Evolutionary conservation across 2,888 invertebrate genomes (phyloP), one percentile per base, ranked within the genome.

Genomic region (Limnephilus auricula): DNA sequence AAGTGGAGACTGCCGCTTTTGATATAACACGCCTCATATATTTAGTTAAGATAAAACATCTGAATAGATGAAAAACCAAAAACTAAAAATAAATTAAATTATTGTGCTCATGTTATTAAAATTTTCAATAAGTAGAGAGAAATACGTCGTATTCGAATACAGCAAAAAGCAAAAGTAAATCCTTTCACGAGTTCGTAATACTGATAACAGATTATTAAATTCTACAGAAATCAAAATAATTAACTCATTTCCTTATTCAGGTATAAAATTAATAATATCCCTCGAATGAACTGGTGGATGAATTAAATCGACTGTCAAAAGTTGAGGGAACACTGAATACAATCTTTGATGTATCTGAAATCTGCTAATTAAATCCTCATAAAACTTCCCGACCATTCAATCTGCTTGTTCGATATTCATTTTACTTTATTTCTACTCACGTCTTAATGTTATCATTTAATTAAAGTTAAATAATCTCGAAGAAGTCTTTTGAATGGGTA

Each of bases 221-320:
- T 32, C 32, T 32, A 18, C 13, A 80, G 6, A 30, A 13, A 80
- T 32, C 13, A 80, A 80, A 31, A 32, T 32, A 30, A 5, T 32
- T 1, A 32, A 1, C 31, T 31, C 18, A 12, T 31, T 80, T 30
- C 31, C 13, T 31, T 18, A 80, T 80, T 80, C 32, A 32, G 80
- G 80, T 31, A 80, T 32, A 15, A 80, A 80, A 80, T 50, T 80
- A 80, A 80, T 80, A 80, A 80, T 80, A 13, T 18, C 31, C 80
- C 80, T 0, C 30, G 31, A 31, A 80, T 80, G 65, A 65, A 65
- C n/a, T 65, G 65, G 65, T 65, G 25, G n/a, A 65, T 65, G 65
- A 25, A 65, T 65, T 65, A 25, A 65, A 65, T 65, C 6, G 65
- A 65, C 25, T 65, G 65, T 65, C n/a, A 65, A 25, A 65, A 50